These are phyloP conservation scores for Acanthiza pusilla DNA, from an alignment of 2,797 vertebrate species.

Conservation along the genomic window DNA sequence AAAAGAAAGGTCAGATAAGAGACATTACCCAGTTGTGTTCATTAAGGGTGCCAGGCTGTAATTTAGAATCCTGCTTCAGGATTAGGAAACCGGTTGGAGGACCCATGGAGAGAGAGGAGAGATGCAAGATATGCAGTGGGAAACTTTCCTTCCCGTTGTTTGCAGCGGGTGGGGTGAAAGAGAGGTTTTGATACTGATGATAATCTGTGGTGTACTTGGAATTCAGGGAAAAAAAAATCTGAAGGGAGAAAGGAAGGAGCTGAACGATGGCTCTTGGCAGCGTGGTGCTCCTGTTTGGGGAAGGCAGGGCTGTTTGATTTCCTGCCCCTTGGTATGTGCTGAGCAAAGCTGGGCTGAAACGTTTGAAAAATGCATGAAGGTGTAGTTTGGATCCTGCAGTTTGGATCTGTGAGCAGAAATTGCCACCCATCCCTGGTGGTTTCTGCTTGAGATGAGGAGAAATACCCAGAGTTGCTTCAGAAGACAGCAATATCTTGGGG, in stretches of 20 bases:
- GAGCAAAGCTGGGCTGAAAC: background rate
- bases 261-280: rapidly evolving
- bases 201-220: background rate
- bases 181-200: rapidly evolving
- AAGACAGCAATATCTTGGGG: background rate
- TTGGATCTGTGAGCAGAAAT: background rate
- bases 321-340: background rate
- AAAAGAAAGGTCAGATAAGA: slow-evolving; percentile 9
- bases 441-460: background rate
- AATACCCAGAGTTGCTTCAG: background rate
- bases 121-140: background rate
- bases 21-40: background rate
- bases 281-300: background rate
- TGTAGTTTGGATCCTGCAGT: background rate
- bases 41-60: background rate
- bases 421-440: background rate
- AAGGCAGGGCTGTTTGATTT: background rate
- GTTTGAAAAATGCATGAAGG: rapidly evolving
- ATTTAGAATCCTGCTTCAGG: background rate
- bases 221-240: rapidly evolving
- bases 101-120: background rate
- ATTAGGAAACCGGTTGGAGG: background rate
- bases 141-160: background rate
- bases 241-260: background rate
- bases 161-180: background rate